Evolutionary conservation across 2,888 invertebrate genomes (phyloP), one percentile per base, ranked within the genome.

Genomic region (Trilocha varians): DNA sequence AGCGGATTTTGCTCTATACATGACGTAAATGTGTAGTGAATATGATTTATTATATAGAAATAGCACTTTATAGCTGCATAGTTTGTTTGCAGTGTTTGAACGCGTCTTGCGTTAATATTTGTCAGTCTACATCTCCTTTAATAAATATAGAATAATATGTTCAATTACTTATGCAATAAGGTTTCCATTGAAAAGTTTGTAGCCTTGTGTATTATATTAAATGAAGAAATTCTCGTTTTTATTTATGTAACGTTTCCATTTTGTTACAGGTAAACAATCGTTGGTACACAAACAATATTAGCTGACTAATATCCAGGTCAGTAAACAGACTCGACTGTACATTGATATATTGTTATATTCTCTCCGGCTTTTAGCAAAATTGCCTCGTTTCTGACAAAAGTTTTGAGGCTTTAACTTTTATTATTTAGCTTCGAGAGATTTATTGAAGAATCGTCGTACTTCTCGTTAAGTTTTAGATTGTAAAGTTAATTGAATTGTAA

Each of bases 191-290:
- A n/a, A n/a, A n/a, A n/a, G n/a, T n/a, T n/a, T n/a, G n/a, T n/a
- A n/a, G n/a, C n/a, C n/a, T n/a, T n/a, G n/a, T n/a, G n/a, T n/a
- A n/a, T n/a, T n/a, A n/a, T n/a, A n/a, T n/a, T 9, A 25, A 25
- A 25, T 11, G 4, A 25, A 25, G 25, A 25, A 6, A 25, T 25
- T 25, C 4, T 6, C n/a, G n/a, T n/a, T n/a, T n/a, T n/a, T 25
- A 11, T 25, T 9, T 9, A 25, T 25, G 11, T 25, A 25, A 25
- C 25, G 32, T 61, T 54, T 64, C 57, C 61, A 47, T 62, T 57
- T 55, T 64, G 55, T 76, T 74, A 45, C 78, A 79, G 78, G 79
- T 79, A 79, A 76, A 71, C 64, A 70, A 43, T 5, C 40, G 37
- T 38, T 34, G 40, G 37, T 39, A 16, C 34, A 45, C 33, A 41